Base-by-base conservation (phyloP, 2,888 invertebrate species). In the Oxytorus armatus region DNA sequence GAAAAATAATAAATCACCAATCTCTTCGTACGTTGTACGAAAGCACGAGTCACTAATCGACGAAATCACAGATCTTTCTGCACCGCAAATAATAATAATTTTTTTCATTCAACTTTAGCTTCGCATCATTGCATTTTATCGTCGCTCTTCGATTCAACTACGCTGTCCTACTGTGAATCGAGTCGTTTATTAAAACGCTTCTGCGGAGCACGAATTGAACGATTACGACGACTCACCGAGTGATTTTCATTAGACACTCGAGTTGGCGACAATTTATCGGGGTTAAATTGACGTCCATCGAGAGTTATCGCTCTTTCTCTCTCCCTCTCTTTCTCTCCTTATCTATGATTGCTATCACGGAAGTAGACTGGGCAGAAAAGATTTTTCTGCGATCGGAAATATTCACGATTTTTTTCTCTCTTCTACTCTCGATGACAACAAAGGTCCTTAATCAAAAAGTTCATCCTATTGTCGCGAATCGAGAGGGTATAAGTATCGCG, bases 241-340 rank as follows among this genome's bases (percentile, higher is more conserved):
- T 49, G 39, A 42, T 51, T 49, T 51, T 21, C 61, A 18, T 55
- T 69, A 18, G 51, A 25, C 23, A 57, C 39, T 63, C 53, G 14
- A 65, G 49, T 72, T 51, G 25, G 51, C 18, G 25, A 55, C 49
- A 79, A 79, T 57, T 65, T 70, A 42, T 69, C 69, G 49, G n/a
- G n/a, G 63, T 14, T 49, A 55, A 75, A 79, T 63, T 33, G 63
- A 29, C 25, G 49, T 63, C 63, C 69, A 57, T 65, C 49, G 74
- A 73, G 49, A 63, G 39, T 75, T 70, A 23, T 8, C 42, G 42
- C 44, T 36, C 47, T 63, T 10, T 59, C 29, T 47, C 23, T 29
- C n/a, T 11, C 21, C 14, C 21, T 21, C 21, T 49, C 59, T 11
- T 7, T 51, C 47, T 11, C 21, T n/a, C n/a, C 4, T n/a, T 36